Evolutionary conservation across 1,140 invertebrate genomes (phyloP), one percentile per base, ranked within the genome.

Genomic region (Tetraneura akinire): DNA sequence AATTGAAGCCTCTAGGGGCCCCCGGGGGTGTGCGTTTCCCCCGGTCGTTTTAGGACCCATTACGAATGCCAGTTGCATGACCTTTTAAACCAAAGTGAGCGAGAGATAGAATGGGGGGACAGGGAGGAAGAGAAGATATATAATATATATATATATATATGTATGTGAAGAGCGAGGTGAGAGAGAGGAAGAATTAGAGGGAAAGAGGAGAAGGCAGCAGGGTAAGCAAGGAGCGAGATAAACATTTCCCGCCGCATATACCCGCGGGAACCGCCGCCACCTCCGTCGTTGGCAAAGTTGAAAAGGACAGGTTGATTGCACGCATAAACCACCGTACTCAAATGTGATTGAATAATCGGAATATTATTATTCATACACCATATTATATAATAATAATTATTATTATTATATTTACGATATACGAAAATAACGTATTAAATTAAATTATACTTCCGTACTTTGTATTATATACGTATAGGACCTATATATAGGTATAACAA

Each of bases 31-130:
- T 51, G 45, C 26, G 29, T 51, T n/a, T 8, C 23, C 45, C 68
- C 45, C 68, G 21, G 45, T 42, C 68, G 68, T 71, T 71, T 71
- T 71, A 71, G 68, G 68, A 51, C 68, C 68, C 47, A 71, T 71
- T 71, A 71, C 68, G 68, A 71, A 71, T 71, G 68, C 68, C 68
- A 29, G 45, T 71, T 71, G 68, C 68, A 71, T 71, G 68, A 71
- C 47, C 68, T 45, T 71, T 71, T 71, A 51, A 71, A 71, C 68
- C 68, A 71, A 71, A 71, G 68, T 51, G 68, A 49, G 64, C 23
- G 8, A 21, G 64, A 37, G 2, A 32, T n/a, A 68, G 18, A 21
- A 18, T 23, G 10, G 45, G 32, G n/a, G 11, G 62, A 68, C 37
- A 64, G 16, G n/a, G 18, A n/a, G 32, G 16, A 0, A 45, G 13